Evolutionary conservation across 2,113 vertebrate species (phyloP).

Genomic region (Gobius niger): DNA sequence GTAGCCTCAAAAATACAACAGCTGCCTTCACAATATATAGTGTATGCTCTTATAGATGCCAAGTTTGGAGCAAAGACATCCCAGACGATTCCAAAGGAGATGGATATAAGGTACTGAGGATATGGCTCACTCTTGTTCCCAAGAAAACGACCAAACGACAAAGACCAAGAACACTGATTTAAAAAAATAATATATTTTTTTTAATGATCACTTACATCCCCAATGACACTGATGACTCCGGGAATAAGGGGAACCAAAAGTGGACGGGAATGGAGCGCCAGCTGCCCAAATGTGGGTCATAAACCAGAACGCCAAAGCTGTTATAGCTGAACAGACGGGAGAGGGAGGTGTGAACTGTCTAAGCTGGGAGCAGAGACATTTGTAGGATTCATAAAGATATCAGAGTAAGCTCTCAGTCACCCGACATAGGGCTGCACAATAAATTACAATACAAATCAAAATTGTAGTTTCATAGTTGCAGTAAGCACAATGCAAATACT

Average conservation of each 20-base stretch:
- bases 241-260: conserved; percentile 14
- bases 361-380: not conserved
- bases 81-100: no score
- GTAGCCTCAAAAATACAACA: no score
- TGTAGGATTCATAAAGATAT: not conserved
- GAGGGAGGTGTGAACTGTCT: conserved; percentile 32
- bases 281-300: conserved; percentile 39
- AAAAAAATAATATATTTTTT: not conserved
- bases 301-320: conserved; percentile 34
- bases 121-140: no score
- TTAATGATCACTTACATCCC: not conserved
- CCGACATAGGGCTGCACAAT: no score
- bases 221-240: not conserved
- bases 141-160: no score
- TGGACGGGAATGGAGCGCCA: conserved; percentile 12
- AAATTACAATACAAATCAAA: no score
- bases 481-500: not conserved
- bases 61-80: no score
- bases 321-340: conserved; percentile 33
- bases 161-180: no score
- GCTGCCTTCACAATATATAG: no score
- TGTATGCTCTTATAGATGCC: no score
- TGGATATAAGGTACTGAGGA: no score
- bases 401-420: no score
- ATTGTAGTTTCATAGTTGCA: not conserved